A percentile compares a stretch with the other conserved stretches of the same genome.
phyloP scores from a whole-genome alignment of 2,113 vertebrate genomes.

The Tricholaema leucomelas region DNA sequence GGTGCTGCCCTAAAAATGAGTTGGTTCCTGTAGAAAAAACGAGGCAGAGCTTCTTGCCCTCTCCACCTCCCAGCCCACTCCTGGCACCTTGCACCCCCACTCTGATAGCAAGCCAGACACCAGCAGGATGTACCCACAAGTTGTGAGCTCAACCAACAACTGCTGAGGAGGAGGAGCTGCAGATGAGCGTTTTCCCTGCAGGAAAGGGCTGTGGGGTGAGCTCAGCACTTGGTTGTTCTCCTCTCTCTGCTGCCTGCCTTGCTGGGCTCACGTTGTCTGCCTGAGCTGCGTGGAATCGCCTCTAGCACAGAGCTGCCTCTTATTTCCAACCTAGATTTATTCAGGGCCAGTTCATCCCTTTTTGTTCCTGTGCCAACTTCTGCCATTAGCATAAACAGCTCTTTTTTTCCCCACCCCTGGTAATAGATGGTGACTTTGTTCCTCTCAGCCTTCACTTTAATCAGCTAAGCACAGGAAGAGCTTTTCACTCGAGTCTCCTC shows the following conservation, averaged over 20 bases:
- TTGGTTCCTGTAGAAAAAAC: background rate
- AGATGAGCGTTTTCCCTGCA: too few species aligned
- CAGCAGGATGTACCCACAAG: background rate
- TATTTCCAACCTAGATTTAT: background rate
- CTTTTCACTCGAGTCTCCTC: background rate
- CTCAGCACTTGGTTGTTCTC: background rate
- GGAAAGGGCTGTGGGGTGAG: background rate
- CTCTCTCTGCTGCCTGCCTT: background rate
- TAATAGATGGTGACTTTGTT: background rate
- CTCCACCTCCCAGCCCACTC: background rate
- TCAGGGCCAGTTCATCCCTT: background rate
- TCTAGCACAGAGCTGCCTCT: background rate
- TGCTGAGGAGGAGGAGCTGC: background rate
- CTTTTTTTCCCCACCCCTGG: background rate
- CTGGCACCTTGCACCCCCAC: background rate
- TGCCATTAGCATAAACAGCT: background rate
- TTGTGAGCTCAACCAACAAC: background rate
- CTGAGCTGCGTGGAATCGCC: background rate
- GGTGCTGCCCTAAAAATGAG: too few species aligned
- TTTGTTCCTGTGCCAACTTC: background rate
- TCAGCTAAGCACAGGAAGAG: background rate
- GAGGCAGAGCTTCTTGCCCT: fast-evolving
- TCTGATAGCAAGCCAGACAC: fast-evolving
- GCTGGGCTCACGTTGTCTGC: background rate
- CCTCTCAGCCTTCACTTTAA: background rate